Percentiles rank a stretch among this genome's conserved stretches.
These are phyloP conservation scores for Kryphioiulus occultus DNA, from an alignment of 2,888 invertebrate species.

Conservation along the genomic window DNA sequence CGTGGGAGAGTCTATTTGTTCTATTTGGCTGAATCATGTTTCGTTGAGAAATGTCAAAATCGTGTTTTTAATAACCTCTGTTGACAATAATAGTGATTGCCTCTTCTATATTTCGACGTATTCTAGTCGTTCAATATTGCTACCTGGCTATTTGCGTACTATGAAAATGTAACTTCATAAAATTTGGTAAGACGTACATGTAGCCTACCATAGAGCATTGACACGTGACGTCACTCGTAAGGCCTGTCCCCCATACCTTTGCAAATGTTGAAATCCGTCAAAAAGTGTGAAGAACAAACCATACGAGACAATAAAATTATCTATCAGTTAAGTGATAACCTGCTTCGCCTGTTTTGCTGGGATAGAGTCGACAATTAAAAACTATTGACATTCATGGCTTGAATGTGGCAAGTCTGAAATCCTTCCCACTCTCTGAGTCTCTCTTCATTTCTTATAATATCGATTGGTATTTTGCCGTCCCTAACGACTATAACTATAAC, in stretches of 20 bases:
- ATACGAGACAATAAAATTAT: too few species aligned
- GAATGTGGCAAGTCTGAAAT: too few species aligned
- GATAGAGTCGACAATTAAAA: too few species aligned
- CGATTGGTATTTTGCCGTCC: too few species aligned
- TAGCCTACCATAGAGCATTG: background rate
- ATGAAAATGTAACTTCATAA: background rate
- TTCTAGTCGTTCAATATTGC: too few species aligned
- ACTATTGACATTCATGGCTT: too few species aligned
- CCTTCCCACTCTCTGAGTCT: too few species aligned
- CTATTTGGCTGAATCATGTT: slow-evolving; percentile 53
- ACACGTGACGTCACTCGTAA: slow-evolving; percentile 10
- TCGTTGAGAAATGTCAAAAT: background rate
- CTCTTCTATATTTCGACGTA: background rate
- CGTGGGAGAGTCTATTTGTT: slow-evolving; percentile 37
- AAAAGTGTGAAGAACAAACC: too few species aligned
- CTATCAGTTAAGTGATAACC: too few species aligned
- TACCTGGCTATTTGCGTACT: background rate
- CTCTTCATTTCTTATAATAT: too few species aligned
- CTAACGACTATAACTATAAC: too few species aligned
- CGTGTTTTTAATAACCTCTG: background rate
- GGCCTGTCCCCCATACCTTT: background rate
- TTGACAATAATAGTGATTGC: background rate
- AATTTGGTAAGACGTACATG: background rate
- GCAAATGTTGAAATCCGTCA: background rate
- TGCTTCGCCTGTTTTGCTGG: too few species aligned